Evolutionary conservation across 2,113 vertebrate genomes (phyloP).

Genomic region (Eublepharis macularius): DNA sequence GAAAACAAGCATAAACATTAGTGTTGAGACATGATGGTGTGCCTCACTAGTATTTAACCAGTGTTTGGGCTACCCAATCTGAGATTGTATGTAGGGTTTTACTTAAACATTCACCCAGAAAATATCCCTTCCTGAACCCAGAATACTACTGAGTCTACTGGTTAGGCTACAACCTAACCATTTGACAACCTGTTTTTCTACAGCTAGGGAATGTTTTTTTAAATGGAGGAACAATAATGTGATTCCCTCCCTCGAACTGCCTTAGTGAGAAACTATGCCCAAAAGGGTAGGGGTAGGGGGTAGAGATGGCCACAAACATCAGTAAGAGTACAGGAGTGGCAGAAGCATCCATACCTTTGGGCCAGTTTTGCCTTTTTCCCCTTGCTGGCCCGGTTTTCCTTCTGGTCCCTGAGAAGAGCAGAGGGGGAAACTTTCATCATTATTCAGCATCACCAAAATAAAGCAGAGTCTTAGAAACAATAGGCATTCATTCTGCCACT

Average conservation of each 20-base stretch:
- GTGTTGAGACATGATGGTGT: not conserved
- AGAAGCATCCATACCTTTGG: slow-evolving; percentile 80
- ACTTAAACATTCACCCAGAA: not conserved
- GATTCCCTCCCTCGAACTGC: no score
- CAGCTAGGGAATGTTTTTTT: no score
- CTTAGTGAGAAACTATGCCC: fast-evolving
- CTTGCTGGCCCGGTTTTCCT: slow-evolving; percentile 92
- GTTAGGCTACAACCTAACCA: not conserved
- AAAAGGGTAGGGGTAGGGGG: not conserved
- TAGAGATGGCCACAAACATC: not conserved
- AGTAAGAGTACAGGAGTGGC: fast-evolving
- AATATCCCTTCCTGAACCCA: not conserved
- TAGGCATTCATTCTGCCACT: not conserved
- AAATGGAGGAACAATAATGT: no score
- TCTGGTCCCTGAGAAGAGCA: slow-evolving; percentile 84
- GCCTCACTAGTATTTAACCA: not conserved
- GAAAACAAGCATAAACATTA: slow-evolving; percentile 21
- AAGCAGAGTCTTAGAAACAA: not conserved
- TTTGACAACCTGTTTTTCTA: not conserved
- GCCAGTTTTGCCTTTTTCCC: slow-evolving; percentile 90
- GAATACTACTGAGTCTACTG: not conserved
- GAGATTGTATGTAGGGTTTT: not conserved
- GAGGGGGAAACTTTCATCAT: not conserved
- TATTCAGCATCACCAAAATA: not conserved
- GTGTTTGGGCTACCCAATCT: no score